phyloP scores from a whole-genome alignment of 2,797 vertebrate species.

The Coreius guichenoti region DNA sequence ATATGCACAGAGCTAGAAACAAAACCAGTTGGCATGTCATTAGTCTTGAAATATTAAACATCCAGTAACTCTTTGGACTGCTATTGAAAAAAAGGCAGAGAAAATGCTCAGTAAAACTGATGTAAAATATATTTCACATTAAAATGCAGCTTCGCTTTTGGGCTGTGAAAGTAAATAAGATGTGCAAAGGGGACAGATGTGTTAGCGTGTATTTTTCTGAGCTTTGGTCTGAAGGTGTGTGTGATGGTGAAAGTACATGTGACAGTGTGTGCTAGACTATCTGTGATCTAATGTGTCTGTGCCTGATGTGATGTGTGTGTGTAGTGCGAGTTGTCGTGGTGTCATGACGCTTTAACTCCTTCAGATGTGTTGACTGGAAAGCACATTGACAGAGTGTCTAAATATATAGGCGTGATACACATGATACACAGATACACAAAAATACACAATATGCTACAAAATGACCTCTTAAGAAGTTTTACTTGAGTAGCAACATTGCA shows the following conservation, averaged over 20 bases:
- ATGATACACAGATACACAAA: neutral
- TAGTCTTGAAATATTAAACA: neutral
- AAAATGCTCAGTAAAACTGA: neutral
- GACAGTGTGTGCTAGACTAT: slow-evolving; percentile 42
- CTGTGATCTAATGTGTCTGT: slow-evolving; percentile 45
- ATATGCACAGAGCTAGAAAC: slow-evolving; percentile 90
- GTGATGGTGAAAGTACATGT: slow-evolving; percentile 43
- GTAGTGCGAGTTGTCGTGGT: slow-evolving; percentile 18
- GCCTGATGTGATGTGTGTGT: slow-evolving; percentile 36
- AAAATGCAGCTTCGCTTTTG: neutral
- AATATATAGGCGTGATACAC: neutral
- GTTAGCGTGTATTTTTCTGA: slow-evolving; percentile 7
- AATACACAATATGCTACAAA: too few relatives aligned
- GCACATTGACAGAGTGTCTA: slow-evolving; percentile 27
- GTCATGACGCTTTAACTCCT: slow-evolving; percentile 36
- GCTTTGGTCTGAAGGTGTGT: slow-evolving; percentile 6
- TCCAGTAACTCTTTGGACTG: neutral
- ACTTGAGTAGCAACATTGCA: too few relatives aligned
- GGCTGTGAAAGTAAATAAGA: neutral
- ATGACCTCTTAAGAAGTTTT: too few relatives aligned
- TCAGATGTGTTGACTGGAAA: slow-evolving; percentile 33
- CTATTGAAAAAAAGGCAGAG: neutral
- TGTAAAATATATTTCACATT: neutral
- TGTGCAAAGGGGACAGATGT: neutral
- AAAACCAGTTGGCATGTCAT: slow-evolving; percentile 38